A percentile compares a stretch with the other conserved stretches of the same genome.
Conservation (phyloP, 2,797 vertebrate genomes). For the Rhincodon typus region DNA sequence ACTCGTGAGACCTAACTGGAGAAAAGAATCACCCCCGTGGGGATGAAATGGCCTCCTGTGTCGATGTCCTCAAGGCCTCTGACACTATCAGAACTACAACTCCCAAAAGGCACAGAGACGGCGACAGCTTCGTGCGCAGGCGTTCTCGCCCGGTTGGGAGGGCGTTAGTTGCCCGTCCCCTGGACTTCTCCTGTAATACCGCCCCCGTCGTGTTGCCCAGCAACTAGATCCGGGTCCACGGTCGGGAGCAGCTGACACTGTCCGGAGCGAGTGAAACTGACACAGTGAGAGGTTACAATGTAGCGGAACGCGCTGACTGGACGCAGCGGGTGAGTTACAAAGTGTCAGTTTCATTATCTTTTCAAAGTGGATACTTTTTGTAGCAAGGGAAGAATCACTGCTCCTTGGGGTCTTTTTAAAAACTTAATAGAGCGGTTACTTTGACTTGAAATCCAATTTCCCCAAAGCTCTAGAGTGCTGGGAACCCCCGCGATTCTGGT, state of each 20-base stretch:
- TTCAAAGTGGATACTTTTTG: not conserved
- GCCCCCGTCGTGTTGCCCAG: not conserved
- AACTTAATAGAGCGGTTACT: not conserved
- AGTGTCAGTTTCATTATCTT: not conserved
- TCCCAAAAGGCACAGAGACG: not conserved
- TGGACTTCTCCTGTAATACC: not conserved
- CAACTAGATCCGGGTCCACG: not conserved
- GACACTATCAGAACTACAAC: not conserved
- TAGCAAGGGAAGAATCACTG: not conserved
- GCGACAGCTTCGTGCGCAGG: not conserved
- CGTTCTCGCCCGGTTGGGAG: not conserved
- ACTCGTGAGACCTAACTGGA: not conserved
- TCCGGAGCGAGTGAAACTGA: not conserved
- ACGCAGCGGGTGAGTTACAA: not conserved
- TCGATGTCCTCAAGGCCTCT: not conserved
- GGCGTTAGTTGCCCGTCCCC: no score
- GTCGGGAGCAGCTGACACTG: not conserved
- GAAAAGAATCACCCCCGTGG: no score
- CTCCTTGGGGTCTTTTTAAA: not conserved
- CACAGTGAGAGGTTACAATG: not conserved
- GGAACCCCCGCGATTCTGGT: not conserved
- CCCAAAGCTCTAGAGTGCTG: not conserved
- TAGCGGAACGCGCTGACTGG: slow-evolving; percentile 1
- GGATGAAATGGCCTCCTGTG: not conserved
- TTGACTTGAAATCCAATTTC: not conserved